Percentiles rank a stretch among this genome's conserved stretches.
These are phyloP conservation scores for Hyperoodon ampullatus DNA, from an alignment of 2,113 vertebrate genomes.

Conservation along the genomic window DNA sequence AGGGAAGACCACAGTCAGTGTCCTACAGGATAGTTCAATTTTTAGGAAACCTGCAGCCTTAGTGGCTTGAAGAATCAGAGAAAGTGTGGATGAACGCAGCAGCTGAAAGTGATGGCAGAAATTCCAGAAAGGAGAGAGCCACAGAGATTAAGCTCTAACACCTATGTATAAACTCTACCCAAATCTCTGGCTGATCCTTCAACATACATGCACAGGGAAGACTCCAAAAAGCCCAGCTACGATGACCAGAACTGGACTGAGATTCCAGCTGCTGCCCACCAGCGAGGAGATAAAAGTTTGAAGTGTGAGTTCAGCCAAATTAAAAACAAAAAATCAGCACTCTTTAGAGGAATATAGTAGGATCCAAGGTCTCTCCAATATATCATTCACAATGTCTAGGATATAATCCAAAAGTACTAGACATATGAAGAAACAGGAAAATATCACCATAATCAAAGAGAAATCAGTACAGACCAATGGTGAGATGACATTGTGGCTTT, in stretches of 20 bases:
- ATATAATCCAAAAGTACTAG: background rate
- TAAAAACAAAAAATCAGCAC: background rate
- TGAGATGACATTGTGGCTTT: background rate
- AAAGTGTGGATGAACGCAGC: background rate
- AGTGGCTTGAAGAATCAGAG: background rate
- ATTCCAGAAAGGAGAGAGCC: background rate
- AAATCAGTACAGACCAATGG: background rate
- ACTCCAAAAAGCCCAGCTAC: background rate
- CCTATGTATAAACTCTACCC: background rate
- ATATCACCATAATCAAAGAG: background rate
- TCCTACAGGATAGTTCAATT: background rate
- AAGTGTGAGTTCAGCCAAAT: background rate
- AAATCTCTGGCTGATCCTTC: background rate
- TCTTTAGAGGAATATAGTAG: background rate
- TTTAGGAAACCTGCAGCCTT: background rate
- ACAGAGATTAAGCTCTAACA: background rate
- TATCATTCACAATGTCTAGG: background rate
- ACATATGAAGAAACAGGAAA: background rate
- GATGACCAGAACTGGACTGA: background rate
- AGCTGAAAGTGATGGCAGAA: conserved; percentile 13
- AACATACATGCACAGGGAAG: no score
- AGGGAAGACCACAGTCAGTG: background rate
- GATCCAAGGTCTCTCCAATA: conserved; percentile 7
- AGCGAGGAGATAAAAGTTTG: background rate
- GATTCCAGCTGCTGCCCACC: background rate